Base-by-base conservation (phyloP, 2,888 invertebrate genomes). In the Tachina fera region DNA sequence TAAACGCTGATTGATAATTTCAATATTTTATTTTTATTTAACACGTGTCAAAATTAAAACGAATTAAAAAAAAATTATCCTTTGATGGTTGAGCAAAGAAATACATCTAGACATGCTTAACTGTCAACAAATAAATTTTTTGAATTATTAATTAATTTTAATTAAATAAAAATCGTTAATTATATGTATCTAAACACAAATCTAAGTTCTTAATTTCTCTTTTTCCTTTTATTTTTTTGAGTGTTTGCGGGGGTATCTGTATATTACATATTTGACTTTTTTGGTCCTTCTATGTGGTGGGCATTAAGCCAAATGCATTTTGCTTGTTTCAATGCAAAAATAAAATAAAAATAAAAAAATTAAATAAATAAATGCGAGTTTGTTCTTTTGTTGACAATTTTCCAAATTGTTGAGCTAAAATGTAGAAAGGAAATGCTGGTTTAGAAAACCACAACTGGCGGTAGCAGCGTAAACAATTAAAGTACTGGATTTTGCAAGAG, bases 221-320 rank as follows among this genome's bases (percentile, higher is more conserved):
- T 77, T 45, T 31, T 49, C 19, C 14, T 58, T 43, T 49, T 49
- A n/a, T n/a, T 56, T 11, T 49, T 56, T 11, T 47, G 11, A 13
- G 2, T 61, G 58, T 39, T 14, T 61, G 16, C 16, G 4, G 9
- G 22, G 16, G 31, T 60, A 13, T 67, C 49, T 60, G 60, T 47
- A 41, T 58, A 31, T 0, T 10, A 43, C 16, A 16, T 43, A 16
- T 67, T 65, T 31, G 11, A 39, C 47, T 76, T 58, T 56, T 39
- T n/a, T 47, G 45, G 39, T 80, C 9, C 41, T 68, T 41, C 19
- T 67, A 19, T 70, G 67, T 51, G 77, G 56, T 82, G 85, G 81
- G 70, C 75, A 85, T 70, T 82, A 82, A 82, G 81, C 81, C 77
- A 82, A 85, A 85, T 85, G 85, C 77, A 85, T 84, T 84, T 84